phyloP scores from a whole-genome alignment of 2,113 vertebrate species.

The Diphyllodes magnificus region DNA sequence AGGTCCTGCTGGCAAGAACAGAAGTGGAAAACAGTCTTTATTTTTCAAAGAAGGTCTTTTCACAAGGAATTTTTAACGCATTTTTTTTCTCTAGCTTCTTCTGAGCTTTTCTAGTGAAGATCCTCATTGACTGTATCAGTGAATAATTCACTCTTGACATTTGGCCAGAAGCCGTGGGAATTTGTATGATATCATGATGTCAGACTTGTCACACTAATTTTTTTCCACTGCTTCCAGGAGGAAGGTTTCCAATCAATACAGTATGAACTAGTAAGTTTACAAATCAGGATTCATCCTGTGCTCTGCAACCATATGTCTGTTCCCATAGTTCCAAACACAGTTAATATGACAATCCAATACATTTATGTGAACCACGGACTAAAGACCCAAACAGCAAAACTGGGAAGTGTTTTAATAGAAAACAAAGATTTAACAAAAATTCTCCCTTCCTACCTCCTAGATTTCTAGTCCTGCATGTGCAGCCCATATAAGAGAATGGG shows the following conservation, averaged over 20 bases:
- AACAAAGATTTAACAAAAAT: background rate
- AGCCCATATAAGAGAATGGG: background rate
- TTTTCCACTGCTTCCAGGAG: background rate
- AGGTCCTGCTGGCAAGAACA: background rate
- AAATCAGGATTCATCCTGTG: background rate
- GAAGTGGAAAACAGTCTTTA: background rate
- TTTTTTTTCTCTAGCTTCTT: background rate
- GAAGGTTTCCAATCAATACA: background rate
- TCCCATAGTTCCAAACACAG: background rate
- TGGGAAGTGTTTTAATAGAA: background rate
- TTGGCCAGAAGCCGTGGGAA: background rate
- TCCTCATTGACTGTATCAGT: no score
- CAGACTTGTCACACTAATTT: background rate
- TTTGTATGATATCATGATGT: background rate
- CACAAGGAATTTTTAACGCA: background rate
- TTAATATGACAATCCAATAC: background rate
- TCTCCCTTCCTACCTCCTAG: background rate
- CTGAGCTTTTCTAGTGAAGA: background rate
- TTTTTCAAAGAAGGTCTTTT: background rate
- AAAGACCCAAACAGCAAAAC: background rate
- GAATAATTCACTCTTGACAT: background rate
- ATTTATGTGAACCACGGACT: background rate
- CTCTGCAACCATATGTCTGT: background rate
- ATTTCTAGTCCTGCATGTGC: background rate
- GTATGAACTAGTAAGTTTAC: background rate